Evolutionary conservation across 2,888 invertebrate genomes (phyloP), one percentile per base, ranked within the genome.

Genomic region (Sminthurinus aureus): DNA sequence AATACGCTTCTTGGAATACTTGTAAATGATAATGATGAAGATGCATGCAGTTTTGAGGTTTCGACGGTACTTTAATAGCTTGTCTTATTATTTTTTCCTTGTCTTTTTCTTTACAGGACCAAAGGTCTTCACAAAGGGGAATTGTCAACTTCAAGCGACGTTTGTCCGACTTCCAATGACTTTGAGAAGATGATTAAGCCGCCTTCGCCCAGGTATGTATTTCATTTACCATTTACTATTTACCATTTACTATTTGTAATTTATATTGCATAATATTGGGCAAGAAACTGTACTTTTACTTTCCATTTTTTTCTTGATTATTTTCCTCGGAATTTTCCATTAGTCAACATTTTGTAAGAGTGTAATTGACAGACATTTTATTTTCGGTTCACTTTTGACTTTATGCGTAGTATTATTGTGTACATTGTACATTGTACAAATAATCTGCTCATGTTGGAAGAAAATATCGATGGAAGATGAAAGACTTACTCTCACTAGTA

Each of bases 181-280:
- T 85, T 86, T 84, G 87, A 87, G 24, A 87, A 88, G 82, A 87
- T 86, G 85, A 85, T 87, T 18, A 88, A 88, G 64, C 88, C 88
- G 58, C 88, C 88, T 52, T 88, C 88, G 18, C 88, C 88, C 80
- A 88, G 88, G 88, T 88, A 83, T 26, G 78, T 24, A 52, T 52
- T 52, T 52, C 13, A 11, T 58, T 58, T 58, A 15, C 18, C 58
- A 58, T 58, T 58, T 15, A 15, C 18, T 13, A 52, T 52, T 52
- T 11, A 11, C 52, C 8, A 52, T 52, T 13, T 52, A 11, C 52
- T 52, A 11, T 11, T 11, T 52, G 13, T 52, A 13, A 52, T 52
- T 8, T 11, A 52, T 52, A 52, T 52, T 52, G 8, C 52, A 52
- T 52, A 38, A 38, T 38, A 38, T 38, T 38, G 38, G 6, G 38